A percentile compares a stretch with the other conserved stretches of the same genome.
Conservation (phyloP, 2,888 invertebrate genomes). For the Campaea margaritaria region DNA sequence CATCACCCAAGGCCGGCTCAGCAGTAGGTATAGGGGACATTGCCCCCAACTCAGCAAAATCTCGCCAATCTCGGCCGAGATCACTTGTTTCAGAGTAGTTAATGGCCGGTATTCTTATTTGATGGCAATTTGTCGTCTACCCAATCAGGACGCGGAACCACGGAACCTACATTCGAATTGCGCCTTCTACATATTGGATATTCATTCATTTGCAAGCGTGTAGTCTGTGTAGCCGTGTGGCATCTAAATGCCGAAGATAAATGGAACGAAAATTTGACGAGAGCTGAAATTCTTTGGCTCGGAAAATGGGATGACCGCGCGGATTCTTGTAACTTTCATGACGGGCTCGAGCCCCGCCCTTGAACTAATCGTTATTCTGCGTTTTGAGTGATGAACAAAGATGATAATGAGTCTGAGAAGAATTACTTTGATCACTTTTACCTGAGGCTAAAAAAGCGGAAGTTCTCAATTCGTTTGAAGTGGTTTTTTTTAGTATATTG, state of each 20-base stretch:
- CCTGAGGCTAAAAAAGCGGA: no score
- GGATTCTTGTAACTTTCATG: slow-evolving; percentile 24
- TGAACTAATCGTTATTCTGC: no score
- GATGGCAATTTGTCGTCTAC: slow-evolving; percentile 53
- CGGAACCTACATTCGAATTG: slow-evolving; percentile 45
- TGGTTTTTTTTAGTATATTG: no score
- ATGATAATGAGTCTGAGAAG: slow-evolving; percentile 11
- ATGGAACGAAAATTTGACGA: slow-evolving; percentile 29
- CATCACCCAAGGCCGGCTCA: slow-evolving; percentile 29
- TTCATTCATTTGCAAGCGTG: slow-evolving; percentile 35
- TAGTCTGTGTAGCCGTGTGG: slow-evolving; percentile 3
- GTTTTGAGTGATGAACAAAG: slow-evolving; percentile 17
- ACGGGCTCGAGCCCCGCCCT: slow-evolving; percentile 13
- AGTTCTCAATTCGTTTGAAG: no score
- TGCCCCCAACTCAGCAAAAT: slow-evolving; percentile 42
- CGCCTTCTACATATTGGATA: slow-evolving; percentile 30
- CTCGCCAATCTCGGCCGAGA: slow-evolving; percentile 36
- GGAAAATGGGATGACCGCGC: slow-evolving; percentile 21
- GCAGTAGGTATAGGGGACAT: slow-evolving; percentile 31
- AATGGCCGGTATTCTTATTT: slow-evolving; percentile 58
- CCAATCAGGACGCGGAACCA: slow-evolving; percentile 37
- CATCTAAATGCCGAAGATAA: slow-evolving; percentile 25
- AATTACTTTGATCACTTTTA: no score
- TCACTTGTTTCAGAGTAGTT: slow-evolving; percentile 61
- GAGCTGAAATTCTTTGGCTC: slow-evolving; percentile 26